Conservation (phyloP, 2,113 vertebrate species). For the Dermatemys mawii region DNA sequence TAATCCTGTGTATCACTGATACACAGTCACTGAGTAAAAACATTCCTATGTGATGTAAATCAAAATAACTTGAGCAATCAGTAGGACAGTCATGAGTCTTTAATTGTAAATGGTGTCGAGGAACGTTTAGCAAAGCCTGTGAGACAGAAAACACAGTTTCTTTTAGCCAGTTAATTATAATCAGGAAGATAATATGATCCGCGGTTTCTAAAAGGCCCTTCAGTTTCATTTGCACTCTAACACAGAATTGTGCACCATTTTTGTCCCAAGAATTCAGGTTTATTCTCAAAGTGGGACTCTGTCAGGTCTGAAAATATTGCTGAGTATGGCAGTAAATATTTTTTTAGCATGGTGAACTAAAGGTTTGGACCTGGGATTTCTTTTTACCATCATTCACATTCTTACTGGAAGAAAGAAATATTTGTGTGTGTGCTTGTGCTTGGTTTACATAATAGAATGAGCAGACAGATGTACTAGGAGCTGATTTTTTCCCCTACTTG, state of each 20-base stretch:
- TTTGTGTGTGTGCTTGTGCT: neutral
- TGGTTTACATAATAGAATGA: conserved; percentile 16
- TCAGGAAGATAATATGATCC: neutral
- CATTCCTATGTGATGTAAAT: neutral
- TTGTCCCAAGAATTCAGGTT: neutral
- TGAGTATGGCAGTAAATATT: neutral
- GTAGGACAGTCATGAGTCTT: neutral
- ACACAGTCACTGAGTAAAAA: neutral
- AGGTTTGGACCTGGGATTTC: neutral
- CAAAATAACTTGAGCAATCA: neutral
- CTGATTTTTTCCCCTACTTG: neutral
- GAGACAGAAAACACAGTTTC: neutral
- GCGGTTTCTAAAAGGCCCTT: neutral
- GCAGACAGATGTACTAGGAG: conserved; percentile 2
- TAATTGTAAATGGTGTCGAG: neutral
- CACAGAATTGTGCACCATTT: neutral
- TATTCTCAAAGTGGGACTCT: neutral
- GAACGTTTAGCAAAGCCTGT: neutral
- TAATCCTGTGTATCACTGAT: neutral
- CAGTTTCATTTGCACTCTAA: neutral
- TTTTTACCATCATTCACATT: neutral
- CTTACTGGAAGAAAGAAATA: neutral
- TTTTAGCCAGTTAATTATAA: neutral
- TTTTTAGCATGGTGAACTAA: neutral
- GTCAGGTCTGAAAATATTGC: neutral